A percentile compares a stretch with the other conserved stretches of the same genome.
Conservation (phyloP, 2,113 vertebrate genomes). For the Nothoprocta perdicaria region DNA sequence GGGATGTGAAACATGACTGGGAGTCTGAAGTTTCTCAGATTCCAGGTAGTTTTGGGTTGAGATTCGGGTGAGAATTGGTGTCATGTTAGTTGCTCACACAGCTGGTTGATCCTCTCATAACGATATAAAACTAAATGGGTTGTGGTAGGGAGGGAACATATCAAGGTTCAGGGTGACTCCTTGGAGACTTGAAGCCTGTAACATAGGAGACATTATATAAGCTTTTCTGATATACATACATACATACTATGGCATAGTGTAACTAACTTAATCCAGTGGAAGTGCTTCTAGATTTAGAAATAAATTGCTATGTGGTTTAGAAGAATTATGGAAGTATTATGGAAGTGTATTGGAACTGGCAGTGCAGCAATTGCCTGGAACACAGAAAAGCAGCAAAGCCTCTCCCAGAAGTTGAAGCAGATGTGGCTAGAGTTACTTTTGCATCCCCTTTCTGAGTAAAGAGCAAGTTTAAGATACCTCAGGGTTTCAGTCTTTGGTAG, state of each 20-base stretch:
- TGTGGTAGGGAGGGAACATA: neutral
- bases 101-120: neutral
- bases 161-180: neutral
- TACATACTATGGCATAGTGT: neutral
- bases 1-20: neutral
- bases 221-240: neutral
- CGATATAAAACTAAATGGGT: neutral
- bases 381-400: neutral
- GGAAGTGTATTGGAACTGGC: neutral
- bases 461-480: neutral
- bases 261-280: neutral
- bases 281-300: neutral
- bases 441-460: neutral
- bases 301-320: neutral
- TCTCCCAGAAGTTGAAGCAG: neutral
- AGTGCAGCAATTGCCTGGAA: neutral
- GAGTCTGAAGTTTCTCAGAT: neutral
- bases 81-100: neutral
- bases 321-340: neutral
- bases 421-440: constrained; percentile 11
- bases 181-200: neutral
- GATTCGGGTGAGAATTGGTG: neutral
- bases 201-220: neutral
- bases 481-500: neutral
- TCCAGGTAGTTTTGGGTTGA: neutral